Base-by-base conservation (phyloP, 2,113 vertebrate species). In the Lanius ludovicianus region DNA sequence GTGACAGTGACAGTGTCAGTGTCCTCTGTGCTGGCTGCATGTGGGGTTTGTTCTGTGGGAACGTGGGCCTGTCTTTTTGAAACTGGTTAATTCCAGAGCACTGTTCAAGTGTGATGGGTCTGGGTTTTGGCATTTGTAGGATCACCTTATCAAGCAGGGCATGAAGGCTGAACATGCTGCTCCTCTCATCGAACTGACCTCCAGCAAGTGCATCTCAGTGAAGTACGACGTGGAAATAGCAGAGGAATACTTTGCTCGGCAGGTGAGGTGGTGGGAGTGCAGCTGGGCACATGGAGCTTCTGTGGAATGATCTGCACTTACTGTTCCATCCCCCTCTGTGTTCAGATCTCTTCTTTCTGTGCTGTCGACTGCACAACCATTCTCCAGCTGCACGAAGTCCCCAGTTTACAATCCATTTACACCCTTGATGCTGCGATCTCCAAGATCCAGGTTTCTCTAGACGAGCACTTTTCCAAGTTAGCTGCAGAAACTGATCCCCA, bases 401-500 rank as follows among this genome's bases (percentile, higher is more conserved):
- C 99, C 68, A 99, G 99, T 93, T 98, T 99, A 74, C 99, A 99
- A 94, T 98, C 99, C 75, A 99, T 99, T 95, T 99, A 99, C 70
- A 99, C 99, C 19, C 98, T 99, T 33, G 99, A 99, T 86, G 99
- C 99, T 3, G 99, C 99, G 49, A 98, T 99, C 91, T 99, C 99
- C 30, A 99, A 99, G 97, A 99, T 99, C 46, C 99, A 99, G 91
- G 99, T 99, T 95, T 99, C 99, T 76, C 96, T 99, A 50, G 99
- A 99, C 92, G 99, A 99, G 75, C 99, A 99, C 97, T 98, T 99
- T 97, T 99, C 99, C 67, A 99, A 99, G 95, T 97, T 99, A 92
- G 99, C 99, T 28, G 98, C 99, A 15, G 99, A 99, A 94, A 98
- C 98, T 0, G 99, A 99, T 60, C 96, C 98, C 2, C 98, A 98